phyloP scores from a whole-genome alignment of 1,140 invertebrate species.

The Thaumetopoea pityocampa region DNA sequence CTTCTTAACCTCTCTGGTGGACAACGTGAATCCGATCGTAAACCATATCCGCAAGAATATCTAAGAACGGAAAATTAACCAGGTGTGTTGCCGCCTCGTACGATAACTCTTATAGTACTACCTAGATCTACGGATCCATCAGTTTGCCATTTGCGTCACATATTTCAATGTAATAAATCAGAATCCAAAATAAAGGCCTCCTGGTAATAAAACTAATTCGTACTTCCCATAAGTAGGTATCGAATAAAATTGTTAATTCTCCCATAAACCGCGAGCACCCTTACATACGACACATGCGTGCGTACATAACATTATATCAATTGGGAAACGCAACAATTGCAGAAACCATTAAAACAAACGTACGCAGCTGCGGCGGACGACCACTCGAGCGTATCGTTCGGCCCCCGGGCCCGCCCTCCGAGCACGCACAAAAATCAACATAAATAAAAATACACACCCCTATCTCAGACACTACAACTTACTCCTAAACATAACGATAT shows the following conservation, averaged over 20 bases:
- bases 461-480: conserved; percentile 67
- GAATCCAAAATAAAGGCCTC: no score
- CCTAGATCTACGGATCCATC: no score
- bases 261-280: conserved; percentile 41
- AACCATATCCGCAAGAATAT: no score
- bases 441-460: conserved; percentile 75
- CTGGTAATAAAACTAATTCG: no score
- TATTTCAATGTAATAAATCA: no score
- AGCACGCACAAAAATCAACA: conserved; percentile 70
- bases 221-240: conserved; percentile 15
- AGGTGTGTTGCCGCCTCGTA: no score
- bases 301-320: conserved; percentile 41
- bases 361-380: conserved; percentile 52
- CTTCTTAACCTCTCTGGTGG: no score
- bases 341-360: conserved; percentile 68
- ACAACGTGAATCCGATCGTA: no score
- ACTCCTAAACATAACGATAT: conserved; percentile 18
- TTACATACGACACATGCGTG: conserved; percentile 38
- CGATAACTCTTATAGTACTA: no score
- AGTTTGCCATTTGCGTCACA: no score
- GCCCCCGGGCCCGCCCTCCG: conserved; percentile 61
- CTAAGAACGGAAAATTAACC: no score
- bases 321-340: conserved; percentile 49
- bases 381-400: conserved; percentile 53
- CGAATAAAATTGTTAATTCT: conserved; percentile 40